Evolutionary conservation across 2,797 vertebrate species (phyloP).

Genomic region (Lates japonicus): DNA sequence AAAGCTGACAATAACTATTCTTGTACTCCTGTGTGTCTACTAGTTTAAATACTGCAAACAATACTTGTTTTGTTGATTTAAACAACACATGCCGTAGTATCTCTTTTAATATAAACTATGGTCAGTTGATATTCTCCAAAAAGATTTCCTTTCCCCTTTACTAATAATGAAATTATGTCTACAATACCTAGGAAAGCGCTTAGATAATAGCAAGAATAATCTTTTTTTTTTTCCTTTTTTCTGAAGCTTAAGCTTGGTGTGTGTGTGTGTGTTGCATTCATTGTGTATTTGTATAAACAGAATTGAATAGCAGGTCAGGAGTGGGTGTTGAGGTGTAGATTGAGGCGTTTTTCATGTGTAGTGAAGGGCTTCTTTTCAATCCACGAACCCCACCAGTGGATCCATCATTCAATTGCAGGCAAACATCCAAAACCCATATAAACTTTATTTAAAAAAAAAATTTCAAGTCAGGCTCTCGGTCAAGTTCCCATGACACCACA

Average conservation of each 20-base stretch:
- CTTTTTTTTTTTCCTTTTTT: background rate
- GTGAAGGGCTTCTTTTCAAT: slow-evolving; percentile 52
- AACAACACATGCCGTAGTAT: background rate
- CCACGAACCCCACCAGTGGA: slow-evolving; percentile 25
- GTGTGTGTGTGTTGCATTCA: background rate
- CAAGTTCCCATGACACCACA: slow-evolving; percentile 55
- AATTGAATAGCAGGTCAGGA: slow-evolving; percentile 39
- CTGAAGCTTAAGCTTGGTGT: background rate
- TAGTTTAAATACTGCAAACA: background rate
- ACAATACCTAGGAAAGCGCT: background rate
- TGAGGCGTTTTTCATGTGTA: slow-evolving; percentile 34
- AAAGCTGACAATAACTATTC: too few relatives aligned
- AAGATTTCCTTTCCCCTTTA: background rate
- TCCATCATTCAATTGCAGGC: slow-evolving; percentile 38
- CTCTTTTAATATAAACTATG: background rate
- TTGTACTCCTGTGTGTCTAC: background rate
- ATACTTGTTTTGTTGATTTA: background rate
- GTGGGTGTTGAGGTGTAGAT: slow-evolving; percentile 27
- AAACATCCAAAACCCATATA: slow-evolving; percentile 32
- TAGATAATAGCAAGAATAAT: slow-evolving; percentile 6
- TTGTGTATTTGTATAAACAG: slow-evolving; percentile 34
- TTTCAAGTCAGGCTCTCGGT: slow-evolving; percentile 36
- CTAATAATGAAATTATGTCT: slow-evolving; percentile 20
- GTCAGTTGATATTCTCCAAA: background rate
- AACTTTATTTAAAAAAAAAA: slow-evolving; percentile 25